Evolutionary conservation across 2,888 invertebrate species (phyloP).

Genomic region (Schizotus pectinicornis): DNA sequence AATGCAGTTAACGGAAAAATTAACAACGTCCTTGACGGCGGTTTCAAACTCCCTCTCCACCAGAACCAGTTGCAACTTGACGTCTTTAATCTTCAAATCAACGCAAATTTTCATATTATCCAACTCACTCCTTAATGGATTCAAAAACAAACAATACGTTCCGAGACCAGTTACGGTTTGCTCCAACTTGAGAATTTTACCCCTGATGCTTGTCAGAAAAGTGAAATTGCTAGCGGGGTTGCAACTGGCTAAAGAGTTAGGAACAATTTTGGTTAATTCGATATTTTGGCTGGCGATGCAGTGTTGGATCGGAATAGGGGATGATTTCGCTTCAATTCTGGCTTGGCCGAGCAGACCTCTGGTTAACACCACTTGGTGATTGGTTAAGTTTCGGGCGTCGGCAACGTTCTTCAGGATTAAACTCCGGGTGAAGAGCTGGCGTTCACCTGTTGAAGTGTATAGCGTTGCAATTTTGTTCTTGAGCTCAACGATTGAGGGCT

Average conservation of each 20-base stretch:
- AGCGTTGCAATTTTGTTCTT: constrained; percentile 4
- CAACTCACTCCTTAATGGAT: constrained; percentile 3
- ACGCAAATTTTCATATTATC: constrained; percentile 6
- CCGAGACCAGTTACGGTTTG: neutral
- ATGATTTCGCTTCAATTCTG: constrained; percentile 4
- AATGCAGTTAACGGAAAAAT: constrained; percentile 4
- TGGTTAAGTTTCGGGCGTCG: constrained; percentile 8
- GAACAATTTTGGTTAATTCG: neutral
- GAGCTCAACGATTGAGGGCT: constrained; percentile 1
- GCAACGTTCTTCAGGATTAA: constrained; percentile 7
- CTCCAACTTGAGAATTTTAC: neutral
- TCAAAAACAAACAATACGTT: constrained; percentile 3
- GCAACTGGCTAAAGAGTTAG: neutral
- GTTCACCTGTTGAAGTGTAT: constrained; percentile 5
- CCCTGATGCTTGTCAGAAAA: neutral
- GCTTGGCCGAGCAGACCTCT: constrained; percentile 3
- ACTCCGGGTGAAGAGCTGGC: neutral
- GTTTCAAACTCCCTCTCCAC: constrained; percentile 4
- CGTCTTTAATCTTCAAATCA: constrained; percentile 1
- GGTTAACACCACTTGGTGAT: neutral
- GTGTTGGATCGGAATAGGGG: neutral
- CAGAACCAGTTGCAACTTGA: neutral
- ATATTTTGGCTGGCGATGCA: constrained; percentile 9
- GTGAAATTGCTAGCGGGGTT: neutral
- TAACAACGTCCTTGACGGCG: constrained; percentile 1